Evolutionary conservation across 2,888 invertebrate genomes (phyloP).

Genomic region (Drosophila kambysellisi): DNA sequence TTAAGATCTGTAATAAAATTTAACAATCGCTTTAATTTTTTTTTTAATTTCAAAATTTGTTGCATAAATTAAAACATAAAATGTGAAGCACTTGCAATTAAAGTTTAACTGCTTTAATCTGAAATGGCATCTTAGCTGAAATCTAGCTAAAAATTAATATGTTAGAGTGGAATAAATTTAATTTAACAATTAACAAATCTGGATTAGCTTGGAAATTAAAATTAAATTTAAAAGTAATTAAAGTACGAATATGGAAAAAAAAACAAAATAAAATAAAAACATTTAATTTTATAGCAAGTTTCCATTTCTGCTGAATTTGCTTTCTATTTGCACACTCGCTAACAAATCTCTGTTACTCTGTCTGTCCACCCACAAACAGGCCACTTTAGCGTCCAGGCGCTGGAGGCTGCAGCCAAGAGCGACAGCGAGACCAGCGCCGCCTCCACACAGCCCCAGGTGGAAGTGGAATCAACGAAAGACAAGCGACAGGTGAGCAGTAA

Average conservation of each 20-base stretch:
- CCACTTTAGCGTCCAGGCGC: constrained; percentile 56
- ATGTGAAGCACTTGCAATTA: background rate
- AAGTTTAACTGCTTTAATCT: background rate
- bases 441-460: constrained; percentile 33
- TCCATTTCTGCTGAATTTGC: background rate
- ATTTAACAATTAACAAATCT: background rate
- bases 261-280: background rate
- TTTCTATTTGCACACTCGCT: constrained; percentile 7
- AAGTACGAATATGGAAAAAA: background rate
- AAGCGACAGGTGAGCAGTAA: constrained; percentile 83
- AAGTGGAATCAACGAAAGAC: constrained; percentile 78
- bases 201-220: too few relatives aligned
- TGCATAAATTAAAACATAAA: background rate
- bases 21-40: background rate
- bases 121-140: background rate
- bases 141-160: background rate
- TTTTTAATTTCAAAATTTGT: background rate
- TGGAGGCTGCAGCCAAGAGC: constrained; percentile 67
- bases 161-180: background rate
- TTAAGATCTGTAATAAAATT: background rate
- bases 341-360: background rate
- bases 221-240: background rate
- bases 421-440: constrained; percentile 36
- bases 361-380: constrained; percentile 51
- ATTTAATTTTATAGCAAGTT: background rate